Evolutionary conservation across 2,888 invertebrate species (phyloP).

Genomic region (Drosophila hamatofila): DNA sequence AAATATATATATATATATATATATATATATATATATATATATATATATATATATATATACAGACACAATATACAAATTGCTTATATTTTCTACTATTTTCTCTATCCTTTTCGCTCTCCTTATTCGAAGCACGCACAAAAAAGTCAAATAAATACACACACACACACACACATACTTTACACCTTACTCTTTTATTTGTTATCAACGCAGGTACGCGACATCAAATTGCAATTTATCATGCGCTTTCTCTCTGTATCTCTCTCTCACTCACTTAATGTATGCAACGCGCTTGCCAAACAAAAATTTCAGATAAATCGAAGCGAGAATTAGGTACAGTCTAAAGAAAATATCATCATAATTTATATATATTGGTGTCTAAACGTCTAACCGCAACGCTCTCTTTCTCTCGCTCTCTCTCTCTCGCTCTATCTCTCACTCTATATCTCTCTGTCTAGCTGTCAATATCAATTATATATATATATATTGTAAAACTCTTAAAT

Average conservation of each 20-base stretch:
- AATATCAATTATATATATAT: slow-evolving; percentile 46
- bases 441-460: slow-evolving; percentile 39
- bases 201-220: slow-evolving; percentile 70
- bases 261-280: slow-evolving; percentile 56
- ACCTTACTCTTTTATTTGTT: slow-evolving; percentile 63
- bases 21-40: slow-evolving; percentile 14
- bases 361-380: slow-evolving; percentile 72
- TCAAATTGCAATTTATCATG: slow-evolving; percentile 69
- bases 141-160: slow-evolving; percentile 7
- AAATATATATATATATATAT: not conserved
- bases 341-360: slow-evolving; percentile 48
- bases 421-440: slow-evolving; percentile 36
- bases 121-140: slow-evolving; percentile 64
- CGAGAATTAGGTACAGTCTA: slow-evolving; percentile 74
- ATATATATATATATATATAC: slow-evolving; percentile 1
- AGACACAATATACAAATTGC: slow-evolving; percentile 42
- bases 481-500: slow-evolving; percentile 41
- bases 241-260: slow-evolving; percentile 55
- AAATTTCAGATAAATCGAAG: slow-evolving; percentile 45
- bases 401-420: slow-evolving; percentile 21
- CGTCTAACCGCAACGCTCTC: slow-evolving; percentile 68
- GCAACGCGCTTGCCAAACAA: slow-evolving; percentile 60
- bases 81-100: slow-evolving; percentile 55
- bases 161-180: slow-evolving; percentile 24
- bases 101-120: slow-evolving; percentile 29